Percentiles rank a stretch among this genome's conserved stretches.
Conservation (phyloP, 1,140 invertebrate genomes). For the Thaumetopoea pityocampa region DNA sequence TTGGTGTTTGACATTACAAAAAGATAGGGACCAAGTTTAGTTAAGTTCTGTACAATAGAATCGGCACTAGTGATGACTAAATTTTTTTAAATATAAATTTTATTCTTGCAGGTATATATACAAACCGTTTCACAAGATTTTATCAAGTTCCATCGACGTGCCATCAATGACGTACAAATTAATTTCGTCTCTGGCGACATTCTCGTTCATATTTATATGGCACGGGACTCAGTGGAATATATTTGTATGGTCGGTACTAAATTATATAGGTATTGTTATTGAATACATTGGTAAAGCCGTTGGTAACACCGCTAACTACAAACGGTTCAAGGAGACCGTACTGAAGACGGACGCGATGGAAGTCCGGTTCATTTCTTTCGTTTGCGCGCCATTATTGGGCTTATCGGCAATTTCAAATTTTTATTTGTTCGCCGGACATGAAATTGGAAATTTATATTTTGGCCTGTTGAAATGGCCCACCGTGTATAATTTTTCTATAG, state of each 20-base stretch:
- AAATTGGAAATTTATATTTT: slow-evolving; percentile 80
- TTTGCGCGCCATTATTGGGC: slow-evolving; percentile 83
- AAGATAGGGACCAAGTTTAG: too few species aligned
- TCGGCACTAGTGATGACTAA: too few species aligned
- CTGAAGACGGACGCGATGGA: slow-evolving; percentile 55
- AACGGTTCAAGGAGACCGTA: slow-evolving; percentile 51
- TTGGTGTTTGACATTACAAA: too few species aligned
- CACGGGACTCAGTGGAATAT: slow-evolving; percentile 88
- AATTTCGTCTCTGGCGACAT: slow-evolving; percentile 86
- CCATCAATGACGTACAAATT: slow-evolving; percentile 78
- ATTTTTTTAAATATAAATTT: slow-evolving; percentile 12
- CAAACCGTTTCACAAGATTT: slow-evolving; percentile 78
- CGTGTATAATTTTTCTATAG: slow-evolving; percentile 38
- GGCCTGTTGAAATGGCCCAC: slow-evolving; percentile 51
- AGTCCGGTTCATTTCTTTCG: slow-evolving; percentile 79
- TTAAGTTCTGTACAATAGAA: too few species aligned
- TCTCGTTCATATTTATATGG: slow-evolving; percentile 93
- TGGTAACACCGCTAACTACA: slow-evolving; percentile 58
- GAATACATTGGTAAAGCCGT: slow-evolving; percentile 79
- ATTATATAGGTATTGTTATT: slow-evolving; percentile 85
- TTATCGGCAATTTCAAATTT: slow-evolving; percentile 90
- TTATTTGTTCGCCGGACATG: slow-evolving; percentile 87
- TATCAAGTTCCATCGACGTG: slow-evolving; percentile 47
- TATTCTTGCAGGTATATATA: slow-evolving; percentile 88
- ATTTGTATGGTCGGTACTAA: slow-evolving; percentile 89